Percentiles rank a stretch among this genome's conserved stretches.
These are phyloP conservation scores for Corella eumyota DNA, from an alignment of 23 tunicate species.

Conservation along the genomic window DNA sequence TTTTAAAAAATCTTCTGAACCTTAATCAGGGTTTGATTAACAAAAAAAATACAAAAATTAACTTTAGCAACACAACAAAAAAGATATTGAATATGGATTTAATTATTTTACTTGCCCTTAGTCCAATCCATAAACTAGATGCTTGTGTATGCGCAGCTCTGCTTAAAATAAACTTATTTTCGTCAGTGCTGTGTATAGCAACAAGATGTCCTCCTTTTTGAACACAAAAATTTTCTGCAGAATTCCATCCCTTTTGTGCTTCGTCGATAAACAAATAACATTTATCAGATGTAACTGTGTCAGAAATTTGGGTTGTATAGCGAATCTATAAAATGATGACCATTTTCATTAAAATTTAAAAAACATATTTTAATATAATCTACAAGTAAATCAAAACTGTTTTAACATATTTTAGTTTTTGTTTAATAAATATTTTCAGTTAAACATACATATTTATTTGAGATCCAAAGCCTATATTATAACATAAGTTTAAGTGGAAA, in stretches of 20 bases:
- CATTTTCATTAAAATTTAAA: too few relatives aligned
- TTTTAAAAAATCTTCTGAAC: too few relatives aligned
- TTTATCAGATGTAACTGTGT: slow-evolving; percentile 43
- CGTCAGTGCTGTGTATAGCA: slow-evolving; percentile 69
- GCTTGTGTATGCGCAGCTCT: slow-evolving; percentile 15
- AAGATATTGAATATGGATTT: neutral
- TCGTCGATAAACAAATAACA: slow-evolving; percentile 68
- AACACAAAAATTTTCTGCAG: slow-evolving; percentile 45
- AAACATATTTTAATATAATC: too few relatives aligned
- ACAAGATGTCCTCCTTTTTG: slow-evolving; percentile 71
- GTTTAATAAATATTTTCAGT: too few relatives aligned
- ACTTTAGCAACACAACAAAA: neutral
- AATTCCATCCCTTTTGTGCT: slow-evolving; percentile 35
- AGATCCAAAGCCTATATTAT: too few relatives aligned
- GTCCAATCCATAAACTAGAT: slow-evolving; percentile 64
- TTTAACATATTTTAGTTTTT: too few relatives aligned
- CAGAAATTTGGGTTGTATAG: slow-evolving; percentile 16
- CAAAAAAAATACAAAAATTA: slow-evolving; percentile 2
- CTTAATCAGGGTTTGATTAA: too few relatives aligned
- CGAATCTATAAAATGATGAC: slow-evolving; percentile 40
- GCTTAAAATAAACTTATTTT: slow-evolving; percentile 38
- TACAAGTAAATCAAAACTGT: too few relatives aligned
- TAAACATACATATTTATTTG: too few relatives aligned
- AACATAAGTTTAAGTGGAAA: too few relatives aligned
- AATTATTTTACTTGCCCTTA: slow-evolving; percentile 66